phyloP scores from a whole-genome alignment of 2,113 vertebrate species.

The Coturnix japonica region DNA sequence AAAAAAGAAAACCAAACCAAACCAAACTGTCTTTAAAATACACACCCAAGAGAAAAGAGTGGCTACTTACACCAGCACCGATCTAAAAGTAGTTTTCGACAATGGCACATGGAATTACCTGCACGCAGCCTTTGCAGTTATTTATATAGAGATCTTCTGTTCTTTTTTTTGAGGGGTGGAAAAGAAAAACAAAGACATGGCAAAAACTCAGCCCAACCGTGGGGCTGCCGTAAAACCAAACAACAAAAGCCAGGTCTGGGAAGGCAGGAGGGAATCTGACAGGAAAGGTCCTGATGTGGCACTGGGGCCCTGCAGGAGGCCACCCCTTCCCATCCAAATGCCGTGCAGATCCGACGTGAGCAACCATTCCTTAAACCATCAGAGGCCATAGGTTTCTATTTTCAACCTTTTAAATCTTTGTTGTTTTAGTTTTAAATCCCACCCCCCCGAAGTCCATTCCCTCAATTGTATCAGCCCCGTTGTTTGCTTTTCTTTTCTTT shows the following conservation, averaged over 20 bases:
- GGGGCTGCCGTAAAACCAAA: constrained; percentile 49
- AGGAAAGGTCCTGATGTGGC: constrained; percentile 61
- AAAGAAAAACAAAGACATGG: constrained; percentile 70
- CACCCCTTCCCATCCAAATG: neutral
- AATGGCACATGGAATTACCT: constrained; percentile 83
- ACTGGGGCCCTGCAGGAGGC: neutral
- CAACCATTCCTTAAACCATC: constrained; percentile 69
- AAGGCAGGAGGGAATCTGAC: constrained; percentile 60
- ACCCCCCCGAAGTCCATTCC: constrained; percentile 31
- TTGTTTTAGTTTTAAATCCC: constrained; percentile 19
- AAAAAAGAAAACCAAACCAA: constrained; percentile 59
- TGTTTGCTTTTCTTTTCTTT: neutral
- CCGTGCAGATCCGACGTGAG: constrained; percentile 17
- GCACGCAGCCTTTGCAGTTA: constrained; percentile 71
- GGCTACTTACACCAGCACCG: constrained; percentile 84
- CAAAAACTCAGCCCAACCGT: constrained; percentile 45
- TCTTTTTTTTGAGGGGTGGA: neutral
- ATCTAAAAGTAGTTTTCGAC: constrained; percentile 77
- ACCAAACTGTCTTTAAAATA: constrained; percentile 69
- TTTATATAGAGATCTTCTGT: constrained; percentile 20
- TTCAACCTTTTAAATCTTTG: neutral
- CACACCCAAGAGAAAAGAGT: constrained; percentile 80
- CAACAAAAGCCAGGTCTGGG: constrained; percentile 11
- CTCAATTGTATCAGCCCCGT: constrained; percentile 68
- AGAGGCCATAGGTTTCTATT: constrained; percentile 54